These are phyloP conservation scores for Imbricaverruca yamaguchii DNA, from an alignment of 2,888 invertebrate species.

Conservation along the genomic window DNA sequence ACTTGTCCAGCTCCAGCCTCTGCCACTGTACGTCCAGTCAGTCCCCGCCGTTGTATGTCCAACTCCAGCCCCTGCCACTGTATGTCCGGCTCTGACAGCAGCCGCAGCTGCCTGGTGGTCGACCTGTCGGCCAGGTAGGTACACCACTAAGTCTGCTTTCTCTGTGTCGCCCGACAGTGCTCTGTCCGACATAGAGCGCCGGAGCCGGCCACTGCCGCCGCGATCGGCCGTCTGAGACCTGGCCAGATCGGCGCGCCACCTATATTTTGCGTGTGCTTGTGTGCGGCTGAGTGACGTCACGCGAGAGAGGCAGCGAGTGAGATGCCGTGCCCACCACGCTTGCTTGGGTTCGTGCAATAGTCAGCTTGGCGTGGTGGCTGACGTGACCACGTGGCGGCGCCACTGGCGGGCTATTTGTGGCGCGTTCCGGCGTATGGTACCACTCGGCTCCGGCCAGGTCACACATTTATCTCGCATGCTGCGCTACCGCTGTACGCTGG, in stretches of 20 bases:
- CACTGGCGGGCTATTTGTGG: not conserved
- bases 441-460: not conserved
- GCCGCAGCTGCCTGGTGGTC: too few species aligned
- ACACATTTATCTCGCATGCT: not conserved
- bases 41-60: too few species aligned
- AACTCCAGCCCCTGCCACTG: too few species aligned
- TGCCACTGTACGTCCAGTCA: too few species aligned
- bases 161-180: not conserved
- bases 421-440: too few species aligned
- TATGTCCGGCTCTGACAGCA: too few species aligned
- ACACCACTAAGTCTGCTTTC: not conserved
- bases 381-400: conserved; percentile 4
- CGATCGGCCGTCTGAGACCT: not conserved
- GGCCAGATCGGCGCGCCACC: not conserved
- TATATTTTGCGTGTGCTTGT: not conserved
- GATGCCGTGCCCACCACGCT: not conserved
- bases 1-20: too few species aligned
- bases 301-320: not conserved
- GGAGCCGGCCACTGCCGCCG: not conserved
- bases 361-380: not conserved
- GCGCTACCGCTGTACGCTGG: not conserved
- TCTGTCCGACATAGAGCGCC: conserved; percentile 14
- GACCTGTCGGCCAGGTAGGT: too few species aligned
- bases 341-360: conserved; percentile 4
- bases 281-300: not conserved